Base-by-base conservation (phyloP, 2,888 invertebrate species). In the Chironomus tentans region DNA sequence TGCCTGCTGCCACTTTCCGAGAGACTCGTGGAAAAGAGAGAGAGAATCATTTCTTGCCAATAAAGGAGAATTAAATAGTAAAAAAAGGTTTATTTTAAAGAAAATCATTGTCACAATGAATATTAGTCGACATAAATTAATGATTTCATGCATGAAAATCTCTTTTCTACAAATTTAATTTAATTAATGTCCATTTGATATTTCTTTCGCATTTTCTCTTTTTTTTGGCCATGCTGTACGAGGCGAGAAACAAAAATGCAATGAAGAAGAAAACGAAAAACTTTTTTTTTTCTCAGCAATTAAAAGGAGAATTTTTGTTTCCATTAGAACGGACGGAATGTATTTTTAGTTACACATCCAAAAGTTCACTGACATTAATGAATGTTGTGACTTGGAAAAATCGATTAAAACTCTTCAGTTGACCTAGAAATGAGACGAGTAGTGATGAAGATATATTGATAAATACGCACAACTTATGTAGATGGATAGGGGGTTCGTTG, bases 351-450 rank as follows among this genome's bases (percentile, higher is more conserved):
- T 18, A 65, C 22, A 56, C 4, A 65, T 18, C 24, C 47, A 48
- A 74, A 74, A 50, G 74, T 74, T 74, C 74, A 74, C 74, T 74
- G 74, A 74, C 74, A 72, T 74, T 74, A 74, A 74, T 74, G 74
- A 74, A 74, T 74, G 74, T 74, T 74, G 62, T 74, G 74, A 74
- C 74, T 74, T 61, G 74, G 61, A 61, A 65, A 74, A 68, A 74
- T 74, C 74, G 74, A 74, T 74, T 74, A 74, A 74, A 74, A 74
- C 68, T 74, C 74, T 68, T 74, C 74, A 48, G 61, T 38, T 74
- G 74, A 74, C 74, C 74, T 74, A 74, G 74, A 74, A 74, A 74
- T 46, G 56, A 22, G 65, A 21, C 65, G 48, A 65, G 12, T 62
- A 18, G 38, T 68, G 74, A 74, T 74, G 62, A 68, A 74, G 74